A percentile compares a stretch with the other conserved stretches of the same genome.
Evolutionary conservation across 2,797 vertebrate genomes (phyloP).

Genomic region (Liasis olivaceus): DNA sequence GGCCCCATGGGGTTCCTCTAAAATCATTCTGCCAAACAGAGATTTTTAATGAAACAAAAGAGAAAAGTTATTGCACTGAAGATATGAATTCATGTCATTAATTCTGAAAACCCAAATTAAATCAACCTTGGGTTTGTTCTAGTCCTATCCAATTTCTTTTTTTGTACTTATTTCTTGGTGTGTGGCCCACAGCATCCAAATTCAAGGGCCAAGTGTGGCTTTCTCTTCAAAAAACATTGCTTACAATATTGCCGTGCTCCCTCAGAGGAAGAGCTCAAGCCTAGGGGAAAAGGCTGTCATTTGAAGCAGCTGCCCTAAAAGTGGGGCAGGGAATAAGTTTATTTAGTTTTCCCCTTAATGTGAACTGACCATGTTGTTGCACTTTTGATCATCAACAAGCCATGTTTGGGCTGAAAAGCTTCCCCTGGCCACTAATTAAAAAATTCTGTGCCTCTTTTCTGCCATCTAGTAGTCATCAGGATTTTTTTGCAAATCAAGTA

Average conservation of each 20-base stretch:
- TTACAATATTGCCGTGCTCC: not conserved
- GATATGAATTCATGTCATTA: not conserved
- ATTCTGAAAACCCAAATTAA: not conserved
- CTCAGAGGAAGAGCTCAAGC: not conserved
- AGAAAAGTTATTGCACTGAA: not conserved
- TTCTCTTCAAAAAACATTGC: not conserved
- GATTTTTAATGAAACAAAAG: not conserved
- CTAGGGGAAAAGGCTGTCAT: not conserved
- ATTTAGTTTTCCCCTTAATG: not conserved
- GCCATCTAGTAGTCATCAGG: not conserved
- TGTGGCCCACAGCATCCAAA: not conserved
- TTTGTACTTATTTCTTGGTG: not conserved
- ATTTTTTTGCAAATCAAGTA: not conserved
- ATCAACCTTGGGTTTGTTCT: not conserved
- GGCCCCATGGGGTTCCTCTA: not conserved
- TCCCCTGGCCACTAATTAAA: not conserved
- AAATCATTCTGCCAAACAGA: not conserved
- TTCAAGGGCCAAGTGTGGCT: not conserved
- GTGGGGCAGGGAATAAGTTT: not conserved
- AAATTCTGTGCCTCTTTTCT: not conserved
- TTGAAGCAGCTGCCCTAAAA: not conserved
- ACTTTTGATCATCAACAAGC: not conserved
- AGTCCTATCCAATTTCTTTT: not conserved
- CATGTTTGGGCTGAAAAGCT: not conserved
- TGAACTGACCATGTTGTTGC: not conserved